A percentile compares a stretch with the other conserved stretches of the same genome.
These are phyloP conservation scores for Monarcha castaneiventris DNA, from an alignment of 2,113 vertebrate genomes.

Conservation along the genomic window DNA sequence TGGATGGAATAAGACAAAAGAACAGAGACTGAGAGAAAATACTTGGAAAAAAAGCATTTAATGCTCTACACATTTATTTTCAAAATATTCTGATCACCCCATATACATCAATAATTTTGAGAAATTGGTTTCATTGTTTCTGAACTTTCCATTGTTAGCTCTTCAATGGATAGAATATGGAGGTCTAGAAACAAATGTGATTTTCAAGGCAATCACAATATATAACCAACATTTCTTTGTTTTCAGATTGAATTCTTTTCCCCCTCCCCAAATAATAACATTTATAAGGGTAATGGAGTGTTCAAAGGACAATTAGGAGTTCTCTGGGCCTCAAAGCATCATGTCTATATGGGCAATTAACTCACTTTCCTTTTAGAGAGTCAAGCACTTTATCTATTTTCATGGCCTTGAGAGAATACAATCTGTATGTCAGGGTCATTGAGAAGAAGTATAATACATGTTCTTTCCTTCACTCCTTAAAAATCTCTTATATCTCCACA, in stretches of 20 bases:
- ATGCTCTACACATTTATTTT: background rate
- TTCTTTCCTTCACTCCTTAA: background rate
- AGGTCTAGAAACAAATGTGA: background rate
- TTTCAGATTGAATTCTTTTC: background rate
- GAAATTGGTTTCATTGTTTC: background rate
- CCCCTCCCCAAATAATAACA: background rate
- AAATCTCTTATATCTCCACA: background rate
- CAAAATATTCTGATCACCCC: background rate
- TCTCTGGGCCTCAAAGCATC: background rate
- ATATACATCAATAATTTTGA: background rate
- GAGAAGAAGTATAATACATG: background rate
- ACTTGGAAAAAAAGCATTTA: background rate
- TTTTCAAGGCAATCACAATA: background rate
- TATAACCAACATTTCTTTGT: background rate
- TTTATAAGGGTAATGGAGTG: background rate
- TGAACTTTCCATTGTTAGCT: background rate
- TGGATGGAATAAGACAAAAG: background rate
- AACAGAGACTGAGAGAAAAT: background rate
- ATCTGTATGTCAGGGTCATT: background rate
- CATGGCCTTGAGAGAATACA: background rate
- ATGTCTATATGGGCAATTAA: background rate
- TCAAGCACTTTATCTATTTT: background rate
- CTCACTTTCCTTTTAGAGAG: background rate
- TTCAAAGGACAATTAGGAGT: background rate
- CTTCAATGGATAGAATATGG: background rate